Evolutionary conservation across 2,113 vertebrate species (phyloP), one percentile per base, ranked within the genome.

Genomic region (Tychaedon coryphoeus): DNA sequence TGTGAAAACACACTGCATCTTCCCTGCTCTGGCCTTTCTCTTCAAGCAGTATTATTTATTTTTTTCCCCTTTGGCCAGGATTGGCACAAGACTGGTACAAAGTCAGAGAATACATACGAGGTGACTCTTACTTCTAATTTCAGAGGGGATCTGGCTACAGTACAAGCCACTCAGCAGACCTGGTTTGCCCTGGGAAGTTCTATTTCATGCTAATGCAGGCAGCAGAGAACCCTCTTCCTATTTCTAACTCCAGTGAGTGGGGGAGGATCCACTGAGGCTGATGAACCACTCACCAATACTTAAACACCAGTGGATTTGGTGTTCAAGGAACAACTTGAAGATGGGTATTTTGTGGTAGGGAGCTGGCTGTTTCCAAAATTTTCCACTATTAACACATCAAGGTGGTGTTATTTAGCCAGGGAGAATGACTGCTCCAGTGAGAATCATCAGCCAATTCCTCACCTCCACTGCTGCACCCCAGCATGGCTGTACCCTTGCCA

Each of bases 31-130:
- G 19, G 24, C 26, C 12, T 33, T 23, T 60, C n/a, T 75, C 31
- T 48, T 57, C 64, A 11, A 26, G 25, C 56, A 85, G 16, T 5
- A 1, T 19, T 36, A 56, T 24, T 48, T 25, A 4, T 26, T 77
- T 40, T 40, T 60, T 53, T 11, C 33, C 29, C 36, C 9, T 40
- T 42, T 17, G 57, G 36, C 67, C 29, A 51, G 14, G 13, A 48
- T 54, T 70, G 33, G n/a, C 71, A 40, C 36, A 29, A 50, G 43
- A 38, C 54, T 33, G 33, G 33, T 14, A 28, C 14, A 43, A 53
- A 47, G 42, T 36, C n/a, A 50, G 17, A 45, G 26, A 53, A 43
- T 1, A 2, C 12, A 1, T 3, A 25, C 3, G 2, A 8, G 12
- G 29, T 29, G 51, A 77, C 14, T 60, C 31, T 34, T 18, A 28